Percentiles rank a stretch among this genome's conserved stretches.
Evolutionary conservation across 92 coral and sea anemone genomes (phyloP).

Genomic region (Epizoanthus scotinus): DNA sequence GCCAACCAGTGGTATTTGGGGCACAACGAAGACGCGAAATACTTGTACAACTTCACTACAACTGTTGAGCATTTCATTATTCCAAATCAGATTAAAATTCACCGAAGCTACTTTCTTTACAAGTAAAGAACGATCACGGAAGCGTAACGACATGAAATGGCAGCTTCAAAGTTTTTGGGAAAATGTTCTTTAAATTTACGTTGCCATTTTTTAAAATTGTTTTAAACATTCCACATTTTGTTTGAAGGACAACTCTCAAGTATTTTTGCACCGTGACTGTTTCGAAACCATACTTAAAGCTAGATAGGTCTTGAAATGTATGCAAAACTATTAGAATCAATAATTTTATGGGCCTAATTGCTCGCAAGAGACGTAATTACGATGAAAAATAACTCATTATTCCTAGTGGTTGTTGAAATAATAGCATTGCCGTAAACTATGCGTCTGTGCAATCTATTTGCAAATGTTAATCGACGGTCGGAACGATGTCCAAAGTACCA

Average conservation of each 20-base stretch:
- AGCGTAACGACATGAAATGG: not conserved
- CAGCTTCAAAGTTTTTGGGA: not conserved
- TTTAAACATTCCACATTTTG: not conserved
- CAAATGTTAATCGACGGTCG: not conserved
- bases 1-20: no score
- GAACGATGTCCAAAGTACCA: not conserved
- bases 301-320: conserved; percentile 11
- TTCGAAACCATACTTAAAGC: not conserved
- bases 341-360: conserved; percentile 24
- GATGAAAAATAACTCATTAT: conserved; percentile 10
- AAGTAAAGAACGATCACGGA: not conserved
- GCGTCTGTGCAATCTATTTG: not conserved
- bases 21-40: no score
- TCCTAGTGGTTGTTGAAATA: conserved; percentile 12
- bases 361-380: conserved; percentile 18
- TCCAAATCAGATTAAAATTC: no score
- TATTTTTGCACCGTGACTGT: not conserved
- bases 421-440: conserved; percentile 23
- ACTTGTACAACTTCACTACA: no score
- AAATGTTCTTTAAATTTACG: not conserved
- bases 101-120: no score
- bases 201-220: not conserved
- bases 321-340: conserved; percentile 21
- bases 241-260: not conserved
- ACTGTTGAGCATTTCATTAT: no score